Percentiles rank a stretch among this genome's conserved stretches.
phyloP scores from a whole-genome alignment of 2,888 invertebrate species.

The Drosophila paramelanica region DNA sequence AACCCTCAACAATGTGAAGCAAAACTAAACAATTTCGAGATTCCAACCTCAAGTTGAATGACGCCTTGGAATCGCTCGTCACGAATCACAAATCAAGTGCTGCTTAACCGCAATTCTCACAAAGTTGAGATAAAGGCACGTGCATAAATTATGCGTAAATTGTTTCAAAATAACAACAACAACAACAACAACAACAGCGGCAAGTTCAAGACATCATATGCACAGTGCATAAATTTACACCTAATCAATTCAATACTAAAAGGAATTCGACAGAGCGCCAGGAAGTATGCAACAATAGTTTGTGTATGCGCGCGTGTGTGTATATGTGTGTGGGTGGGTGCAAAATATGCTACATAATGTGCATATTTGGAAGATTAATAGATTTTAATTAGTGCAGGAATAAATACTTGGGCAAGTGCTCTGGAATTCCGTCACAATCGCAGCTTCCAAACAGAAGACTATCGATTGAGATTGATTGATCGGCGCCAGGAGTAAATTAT shows the following conservation, averaged over 20 bases:
- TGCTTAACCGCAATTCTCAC: conserved; percentile 24
- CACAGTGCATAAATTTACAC: conserved; percentile 74
- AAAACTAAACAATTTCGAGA: conserved; percentile 25
- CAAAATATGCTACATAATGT: conserved; percentile 48
- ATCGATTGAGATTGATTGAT: conserved; percentile 67
- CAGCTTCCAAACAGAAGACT: conserved; percentile 1
- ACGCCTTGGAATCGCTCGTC: conserved; percentile 9
- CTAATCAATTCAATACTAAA: conserved; percentile 75
- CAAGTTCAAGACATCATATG: conserved; percentile 25
- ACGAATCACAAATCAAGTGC: conserved; percentile 41
- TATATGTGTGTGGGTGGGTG: conserved; percentile 11
- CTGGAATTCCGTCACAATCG: conserved; percentile 18
- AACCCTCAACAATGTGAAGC: conserved; percentile 1
- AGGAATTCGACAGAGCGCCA: conserved; percentile 56
- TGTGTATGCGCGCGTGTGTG: neutral
- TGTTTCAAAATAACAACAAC: conserved; percentile 16
- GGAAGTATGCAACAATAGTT: conserved; percentile 45
- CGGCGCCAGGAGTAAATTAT: conserved; percentile 40
- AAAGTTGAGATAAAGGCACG: conserved; percentile 25
- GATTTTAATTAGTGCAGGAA: conserved; percentile 75
- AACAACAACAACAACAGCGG: conserved; percentile 5
- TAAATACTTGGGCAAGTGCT: conserved; percentile 46
- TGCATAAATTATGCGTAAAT: conserved; percentile 49
- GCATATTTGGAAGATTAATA: conserved; percentile 71
- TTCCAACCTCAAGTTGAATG: conserved; percentile 22